Percentiles rank a stretch among this genome's conserved stretches.
Evolutionary conservation across 2,113 vertebrate species (phyloP).

Genomic region (Percopsis transmontana): DNA sequence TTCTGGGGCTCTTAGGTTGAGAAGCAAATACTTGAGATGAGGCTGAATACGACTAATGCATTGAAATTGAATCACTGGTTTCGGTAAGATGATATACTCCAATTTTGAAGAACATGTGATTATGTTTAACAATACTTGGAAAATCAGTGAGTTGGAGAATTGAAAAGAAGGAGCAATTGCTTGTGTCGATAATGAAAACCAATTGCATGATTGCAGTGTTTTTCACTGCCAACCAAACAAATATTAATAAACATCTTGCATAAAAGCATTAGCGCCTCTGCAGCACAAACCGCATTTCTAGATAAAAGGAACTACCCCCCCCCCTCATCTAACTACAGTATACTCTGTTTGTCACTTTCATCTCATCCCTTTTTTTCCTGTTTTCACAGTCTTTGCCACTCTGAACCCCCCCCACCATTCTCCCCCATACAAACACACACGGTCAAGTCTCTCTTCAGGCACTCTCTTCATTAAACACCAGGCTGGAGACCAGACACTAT

Average conservation of each 20-base stretch:
- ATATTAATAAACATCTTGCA: constrained; percentile 14
- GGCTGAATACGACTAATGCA: constrained; percentile 63
- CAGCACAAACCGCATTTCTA: constrained; percentile 10
- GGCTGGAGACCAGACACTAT: constrained; percentile 33
- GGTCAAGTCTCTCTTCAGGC: constrained; percentile 4
- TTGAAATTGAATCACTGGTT: constrained; percentile 61
- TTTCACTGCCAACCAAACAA: constrained; percentile 36
- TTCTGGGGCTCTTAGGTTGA: constrained; percentile 55
- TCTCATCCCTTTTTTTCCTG: constrained; percentile 7
- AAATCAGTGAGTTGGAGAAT: constrained; percentile 48
- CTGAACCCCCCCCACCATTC: constrained; percentile 21
- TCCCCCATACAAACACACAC: constrained; percentile 25
- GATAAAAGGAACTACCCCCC: constrained; percentile 5
- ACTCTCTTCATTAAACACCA: constrained; percentile 47
- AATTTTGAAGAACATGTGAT: constrained; percentile 55
- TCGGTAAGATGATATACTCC: constrained; percentile 45
- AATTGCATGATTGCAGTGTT: constrained; percentile 44
- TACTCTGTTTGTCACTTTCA: constrained; percentile 17
- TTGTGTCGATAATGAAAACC: constrained; percentile 37
- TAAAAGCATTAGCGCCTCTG: constrained; percentile 30
- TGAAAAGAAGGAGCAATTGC: constrained; percentile 51
- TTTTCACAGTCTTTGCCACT: constrained; percentile 2
- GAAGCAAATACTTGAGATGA: constrained; percentile 61
- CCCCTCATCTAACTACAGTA: not conserved
- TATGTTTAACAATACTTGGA: constrained; percentile 49